Evolutionary conservation across 2,888 invertebrate species (phyloP).

Genomic region (Stenolophus ochropezus): DNA sequence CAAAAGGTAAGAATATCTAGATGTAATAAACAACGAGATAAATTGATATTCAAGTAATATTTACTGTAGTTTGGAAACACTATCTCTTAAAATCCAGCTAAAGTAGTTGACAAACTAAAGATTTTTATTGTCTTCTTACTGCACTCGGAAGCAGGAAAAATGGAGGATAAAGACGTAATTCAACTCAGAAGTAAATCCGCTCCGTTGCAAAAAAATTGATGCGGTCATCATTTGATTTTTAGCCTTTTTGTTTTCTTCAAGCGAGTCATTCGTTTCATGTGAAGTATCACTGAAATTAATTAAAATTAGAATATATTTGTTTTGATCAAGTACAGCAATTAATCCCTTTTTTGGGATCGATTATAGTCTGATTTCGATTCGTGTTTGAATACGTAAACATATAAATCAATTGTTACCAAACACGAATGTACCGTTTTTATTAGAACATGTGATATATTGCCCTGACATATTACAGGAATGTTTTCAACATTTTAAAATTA

Average conservation of each 20-base stretch:
- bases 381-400: not conserved
- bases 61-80: too few species aligned
- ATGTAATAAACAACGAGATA: too few species aligned
- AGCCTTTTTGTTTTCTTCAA: not conserved
- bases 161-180: not conserved
- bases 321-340: not conserved
- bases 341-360: not conserved
- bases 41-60: too few species aligned
- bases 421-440: not conserved
- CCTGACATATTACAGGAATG: not conserved
- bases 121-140: too few species aligned
- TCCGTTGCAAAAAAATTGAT: not conserved
- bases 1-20: too few species aligned
- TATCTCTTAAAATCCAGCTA: too few species aligned
- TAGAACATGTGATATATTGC: constrained; percentile 29
- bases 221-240: not conserved
- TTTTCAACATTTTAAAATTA: constrained; percentile 13
- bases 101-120: too few species aligned
- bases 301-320: not conserved
- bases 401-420: not conserved
- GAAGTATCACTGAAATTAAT: not conserved
- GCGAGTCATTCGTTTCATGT: not conserved
- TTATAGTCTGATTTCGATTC: not conserved
- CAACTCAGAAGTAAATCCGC: not conserved
- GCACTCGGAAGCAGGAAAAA: too few species aligned